Conservation (phyloP, 2,888 invertebrate species). For the Acanthopleura granulata region DNA sequence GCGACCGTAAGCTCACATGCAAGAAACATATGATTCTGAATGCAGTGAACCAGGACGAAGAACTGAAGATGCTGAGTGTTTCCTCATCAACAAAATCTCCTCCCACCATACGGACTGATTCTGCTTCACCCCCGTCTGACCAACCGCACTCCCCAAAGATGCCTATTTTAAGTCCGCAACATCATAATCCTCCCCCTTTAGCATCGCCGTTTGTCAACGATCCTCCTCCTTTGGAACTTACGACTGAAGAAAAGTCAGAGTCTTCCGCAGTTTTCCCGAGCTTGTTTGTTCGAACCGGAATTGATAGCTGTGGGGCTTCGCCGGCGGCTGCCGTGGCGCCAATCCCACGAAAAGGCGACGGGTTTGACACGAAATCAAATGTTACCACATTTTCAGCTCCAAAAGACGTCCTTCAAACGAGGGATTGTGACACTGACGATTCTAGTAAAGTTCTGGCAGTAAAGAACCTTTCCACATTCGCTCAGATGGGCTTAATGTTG, state of each 20-base stretch:
- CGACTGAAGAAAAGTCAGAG: conserved; percentile 15
- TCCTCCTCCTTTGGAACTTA: conserved; percentile 52
- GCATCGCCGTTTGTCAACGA: conserved; percentile 40
- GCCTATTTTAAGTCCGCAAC: conserved; percentile 62
- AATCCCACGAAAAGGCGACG: background rate
- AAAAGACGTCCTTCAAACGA: background rate
- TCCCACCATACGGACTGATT: background rate
- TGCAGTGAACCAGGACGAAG: conserved; percentile 49
- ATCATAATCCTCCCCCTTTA: conserved; percentile 35
- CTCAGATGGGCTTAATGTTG: background rate
- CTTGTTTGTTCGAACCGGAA: background rate
- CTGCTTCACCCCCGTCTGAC: conserved; percentile 24
- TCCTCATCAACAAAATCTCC: background rate
- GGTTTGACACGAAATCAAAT: too few species aligned
- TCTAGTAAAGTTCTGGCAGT: background rate
- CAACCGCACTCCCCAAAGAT: conserved; percentile 59
- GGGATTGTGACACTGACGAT: background rate
- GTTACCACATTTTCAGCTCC: background rate
- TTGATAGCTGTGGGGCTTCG: background rate
- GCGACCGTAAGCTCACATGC: conserved; percentile 32
- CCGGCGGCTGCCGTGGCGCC: too few species aligned
- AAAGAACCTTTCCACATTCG: background rate
- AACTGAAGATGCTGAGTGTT: conserved; percentile 34
- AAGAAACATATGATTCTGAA: conserved; percentile 53
- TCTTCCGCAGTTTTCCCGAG: background rate